Evolutionary conservation across 2,888 invertebrate species (phyloP).

Genomic region (Archips xylosteana): DNA sequence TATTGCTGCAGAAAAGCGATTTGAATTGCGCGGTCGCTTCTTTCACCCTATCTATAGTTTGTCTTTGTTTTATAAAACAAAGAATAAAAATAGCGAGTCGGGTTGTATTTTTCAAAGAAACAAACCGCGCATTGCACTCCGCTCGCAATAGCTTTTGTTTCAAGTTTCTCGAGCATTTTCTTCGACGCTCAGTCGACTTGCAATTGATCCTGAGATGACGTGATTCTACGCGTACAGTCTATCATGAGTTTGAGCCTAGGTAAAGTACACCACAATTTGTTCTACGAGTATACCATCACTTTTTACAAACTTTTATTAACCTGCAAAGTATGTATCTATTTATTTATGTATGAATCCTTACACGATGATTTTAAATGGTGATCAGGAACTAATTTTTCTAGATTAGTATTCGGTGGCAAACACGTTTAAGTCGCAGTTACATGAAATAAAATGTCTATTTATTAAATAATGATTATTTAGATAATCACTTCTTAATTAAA

Average conservation of each 20-base stretch:
- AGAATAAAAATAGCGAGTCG: constrained; percentile 16
- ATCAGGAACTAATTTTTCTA: no score
- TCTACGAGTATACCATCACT: no score
- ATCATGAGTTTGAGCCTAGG: constrained; percentile 31
- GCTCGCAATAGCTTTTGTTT: constrained; percentile 42
- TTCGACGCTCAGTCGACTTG: constrained; percentile 31
- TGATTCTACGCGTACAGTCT: constrained; percentile 16
- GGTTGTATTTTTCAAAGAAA: constrained; percentile 42
- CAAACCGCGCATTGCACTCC: constrained; percentile 25
- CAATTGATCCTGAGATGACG: constrained; percentile 29
- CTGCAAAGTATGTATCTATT: no score
- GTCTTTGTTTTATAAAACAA: constrained; percentile 22
- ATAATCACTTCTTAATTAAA: no score
- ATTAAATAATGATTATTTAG: no score
- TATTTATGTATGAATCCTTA: no score
- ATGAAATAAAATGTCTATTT: no score
- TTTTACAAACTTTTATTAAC: no score
- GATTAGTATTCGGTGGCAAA: no score
- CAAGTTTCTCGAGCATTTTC: constrained; percentile 42
- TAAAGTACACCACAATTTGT: no score
- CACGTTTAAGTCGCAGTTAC: no score
- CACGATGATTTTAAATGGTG: no score
- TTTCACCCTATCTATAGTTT: constrained; percentile 9
- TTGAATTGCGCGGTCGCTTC: constrained; percentile 6
- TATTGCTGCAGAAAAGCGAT: constrained; percentile 16